phyloP scores from a whole-genome alignment of 2,797 vertebrate species.

The Vultur gryphus region DNA sequence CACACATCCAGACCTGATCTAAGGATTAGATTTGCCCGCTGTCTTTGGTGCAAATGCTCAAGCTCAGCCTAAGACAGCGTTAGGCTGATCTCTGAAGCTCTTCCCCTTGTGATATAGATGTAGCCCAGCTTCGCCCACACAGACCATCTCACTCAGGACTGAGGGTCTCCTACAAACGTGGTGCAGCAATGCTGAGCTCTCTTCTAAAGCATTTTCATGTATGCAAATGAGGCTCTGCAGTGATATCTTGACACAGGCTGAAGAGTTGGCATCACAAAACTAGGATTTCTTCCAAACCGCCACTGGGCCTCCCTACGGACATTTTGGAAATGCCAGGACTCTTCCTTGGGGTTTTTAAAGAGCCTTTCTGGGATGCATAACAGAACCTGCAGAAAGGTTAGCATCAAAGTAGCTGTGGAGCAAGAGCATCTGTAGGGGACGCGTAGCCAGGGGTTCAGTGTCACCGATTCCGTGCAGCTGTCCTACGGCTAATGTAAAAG shows the following conservation, averaged over 20 bases:
- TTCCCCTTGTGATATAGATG: background rate
- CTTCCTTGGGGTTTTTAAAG: background rate
- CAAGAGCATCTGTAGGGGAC: background rate
- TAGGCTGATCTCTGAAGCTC: background rate
- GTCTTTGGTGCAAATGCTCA: background rate
- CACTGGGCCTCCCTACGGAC: background rate
- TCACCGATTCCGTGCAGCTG: background rate
- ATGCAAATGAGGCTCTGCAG: background rate
- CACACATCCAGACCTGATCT: background rate
- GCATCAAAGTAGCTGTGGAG: conserved; percentile 29
- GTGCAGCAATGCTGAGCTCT: background rate
- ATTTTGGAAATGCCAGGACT: background rate
- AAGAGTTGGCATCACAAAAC: background rate
- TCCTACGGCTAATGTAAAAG: conserved; percentile 3
- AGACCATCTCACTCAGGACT: background rate
- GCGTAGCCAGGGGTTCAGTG: background rate
- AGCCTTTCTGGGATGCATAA: background rate
- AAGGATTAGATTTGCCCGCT: background rate
- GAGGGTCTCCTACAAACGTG: fast-evolving
- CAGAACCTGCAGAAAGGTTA: conserved; percentile 40
- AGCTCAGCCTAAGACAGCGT: fast-evolving
- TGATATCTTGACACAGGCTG: background rate
- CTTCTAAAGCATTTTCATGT: background rate
- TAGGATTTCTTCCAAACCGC: background rate
- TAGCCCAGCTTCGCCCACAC: background rate